Conservation (phyloP, 2,888 invertebrate genomes). For the Aspidapion aeneum region DNA sequence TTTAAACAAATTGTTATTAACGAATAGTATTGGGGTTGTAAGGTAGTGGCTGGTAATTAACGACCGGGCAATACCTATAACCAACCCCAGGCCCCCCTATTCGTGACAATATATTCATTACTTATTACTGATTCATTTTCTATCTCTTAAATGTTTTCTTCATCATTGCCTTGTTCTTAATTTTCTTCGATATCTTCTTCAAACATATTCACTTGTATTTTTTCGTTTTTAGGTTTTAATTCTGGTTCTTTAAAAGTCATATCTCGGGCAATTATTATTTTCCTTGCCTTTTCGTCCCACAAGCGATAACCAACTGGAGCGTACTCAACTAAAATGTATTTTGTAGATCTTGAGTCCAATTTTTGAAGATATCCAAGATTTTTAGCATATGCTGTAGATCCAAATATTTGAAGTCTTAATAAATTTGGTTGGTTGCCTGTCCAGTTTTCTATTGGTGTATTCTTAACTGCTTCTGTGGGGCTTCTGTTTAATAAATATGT, state of each 20-base stretch:
- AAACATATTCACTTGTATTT: too few relatives aligned
- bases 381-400: conserved; percentile 31
- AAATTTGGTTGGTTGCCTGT: conserved; percentile 31
- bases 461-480: conserved; percentile 19
- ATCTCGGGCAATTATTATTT: conserved; percentile 21
- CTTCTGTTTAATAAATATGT: conserved; percentile 34
- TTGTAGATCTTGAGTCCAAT: conserved; percentile 31
- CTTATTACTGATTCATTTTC: neutral
- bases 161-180: neutral
- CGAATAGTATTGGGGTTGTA: too few relatives aligned
- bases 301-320: conserved; percentile 18
- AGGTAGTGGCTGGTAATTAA: too few relatives aligned
- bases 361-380: conserved; percentile 28
- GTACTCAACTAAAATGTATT: conserved; percentile 30
- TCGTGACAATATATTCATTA: neutral
- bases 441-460: conserved; percentile 36
- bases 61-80: too few relatives aligned
- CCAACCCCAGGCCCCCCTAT: too few relatives aligned
- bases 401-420: conserved; percentile 34
- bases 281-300: conserved; percentile 15
- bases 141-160: neutral
- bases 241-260: conserved; percentile 19
- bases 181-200: conserved; percentile 2
- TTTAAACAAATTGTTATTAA: too few relatives aligned
- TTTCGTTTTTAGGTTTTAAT: too few relatives aligned